Base-by-base conservation (phyloP, 1,140 invertebrate genomes). In the Heliothis virescens region DNA sequence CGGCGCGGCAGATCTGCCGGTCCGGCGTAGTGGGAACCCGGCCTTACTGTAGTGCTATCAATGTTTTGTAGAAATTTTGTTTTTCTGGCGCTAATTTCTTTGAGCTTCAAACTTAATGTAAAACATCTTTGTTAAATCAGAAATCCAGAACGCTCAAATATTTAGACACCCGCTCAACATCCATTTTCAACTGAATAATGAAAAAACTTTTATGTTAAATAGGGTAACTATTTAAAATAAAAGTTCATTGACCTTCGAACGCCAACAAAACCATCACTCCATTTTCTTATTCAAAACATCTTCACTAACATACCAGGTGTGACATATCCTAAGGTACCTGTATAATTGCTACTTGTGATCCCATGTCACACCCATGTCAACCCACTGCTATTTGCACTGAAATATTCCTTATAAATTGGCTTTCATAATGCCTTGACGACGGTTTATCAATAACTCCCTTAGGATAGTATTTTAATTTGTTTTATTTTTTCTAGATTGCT, bases 361-460 rank as follows among this genome's bases (percentile, higher is more conserved):
- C 81, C 78, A 34, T 62, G 83, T 85, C 83, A 78, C 57, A 85
- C 83, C 83, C 83, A 73, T 62, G 83, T 85, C 83, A 85, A 52
- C 65, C 41, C 50, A 63, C 69, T 76, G 72, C 83, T 76, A 65
- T 79, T 82, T 80, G 77, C 80, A 78, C 69, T 60, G 72, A 78
- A 82, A 83, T 83, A 78, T 83, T 83, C 78, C 34, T 29, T 83
- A 77, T 77, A 80, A 83, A 83, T 83, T 83, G 81, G 74, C 81
- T 80, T 80, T 67, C 71, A 80, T 75, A 79, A 80, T 69, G 29
- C 81, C 59, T 52, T 69, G 75, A 78, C 75, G 62, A 83, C 81
- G 78, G 74, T 78, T 78, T 78, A 79, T 83, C 79, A 81, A 76
- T 73, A 83, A 80, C 75, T 26, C 57, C 47, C 53, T 83, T 53